Conservation (phyloP, 92 coral and sea anemone genomes). For the Parazoanthus swiftii region DNA sequence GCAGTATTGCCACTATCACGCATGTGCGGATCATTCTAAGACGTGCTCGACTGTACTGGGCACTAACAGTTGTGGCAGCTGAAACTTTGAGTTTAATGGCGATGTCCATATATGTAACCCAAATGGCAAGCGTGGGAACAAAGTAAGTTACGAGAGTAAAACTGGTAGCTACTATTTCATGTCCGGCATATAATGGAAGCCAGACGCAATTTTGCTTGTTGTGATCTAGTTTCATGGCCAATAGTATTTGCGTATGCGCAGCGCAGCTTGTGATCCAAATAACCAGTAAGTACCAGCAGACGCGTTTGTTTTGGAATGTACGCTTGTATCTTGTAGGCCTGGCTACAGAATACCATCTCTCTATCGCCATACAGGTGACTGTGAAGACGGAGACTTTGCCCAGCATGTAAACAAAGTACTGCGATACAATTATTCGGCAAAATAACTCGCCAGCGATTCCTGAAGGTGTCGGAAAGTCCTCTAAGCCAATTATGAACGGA, state of each 20-base stretch:
- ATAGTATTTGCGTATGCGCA: conserved; percentile 11
- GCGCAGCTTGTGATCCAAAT: conserved; percentile 19
- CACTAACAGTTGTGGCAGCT: not conserved
- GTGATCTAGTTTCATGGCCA: conserved; percentile 18
- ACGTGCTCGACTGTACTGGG: conserved; percentile 26
- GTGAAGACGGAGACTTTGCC: conserved; percentile 45
- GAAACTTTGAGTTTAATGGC: not conserved
- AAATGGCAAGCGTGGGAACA: conserved; percentile 7
- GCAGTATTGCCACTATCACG: conserved; percentile 59
- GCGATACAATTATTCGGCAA: conserved; percentile 38
- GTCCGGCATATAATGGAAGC: not conserved
- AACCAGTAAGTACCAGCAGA: not conserved
- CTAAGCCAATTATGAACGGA: not conserved
- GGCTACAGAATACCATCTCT: conserved; percentile 42
- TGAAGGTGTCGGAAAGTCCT: not conserved
- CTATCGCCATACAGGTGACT: conserved; percentile 40
- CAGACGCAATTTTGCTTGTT: not conserved
- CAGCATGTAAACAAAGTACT: conserved; percentile 32
- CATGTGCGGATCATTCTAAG: conserved; percentile 60
- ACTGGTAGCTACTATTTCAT: not conserved
- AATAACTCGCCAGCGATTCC: conserved; percentile 33
- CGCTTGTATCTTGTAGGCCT: conserved; percentile 31
- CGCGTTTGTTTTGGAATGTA: conserved; percentile 5
- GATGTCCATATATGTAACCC: conserved; percentile 28
- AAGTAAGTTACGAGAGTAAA: conserved; percentile 3